phyloP scores from a whole-genome alignment of 1,140 invertebrate species.

The Platorchestia sp. region DNA sequence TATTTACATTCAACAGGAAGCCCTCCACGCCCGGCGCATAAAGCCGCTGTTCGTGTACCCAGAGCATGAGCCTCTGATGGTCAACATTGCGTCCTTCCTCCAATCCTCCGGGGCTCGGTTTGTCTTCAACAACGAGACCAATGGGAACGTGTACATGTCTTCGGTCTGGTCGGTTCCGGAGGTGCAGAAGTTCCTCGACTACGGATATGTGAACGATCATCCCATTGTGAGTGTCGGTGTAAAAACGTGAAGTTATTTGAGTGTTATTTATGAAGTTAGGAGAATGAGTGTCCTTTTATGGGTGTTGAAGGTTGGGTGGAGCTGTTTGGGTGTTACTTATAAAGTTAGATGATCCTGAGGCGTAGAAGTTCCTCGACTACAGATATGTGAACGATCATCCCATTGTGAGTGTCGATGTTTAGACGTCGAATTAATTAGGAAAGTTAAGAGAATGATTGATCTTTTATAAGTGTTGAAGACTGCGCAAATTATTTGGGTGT shows the following conservation, averaged over 20 bases:
- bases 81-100: slow-evolving; percentile 17
- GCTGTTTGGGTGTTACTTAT: too few relatives aligned
- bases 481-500: too few relatives aligned
- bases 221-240: not conserved
- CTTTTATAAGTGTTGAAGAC: too few relatives aligned
- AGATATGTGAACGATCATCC: not conserved
- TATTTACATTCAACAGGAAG: not conserved
- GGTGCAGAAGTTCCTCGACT: not conserved
- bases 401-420: not conserved
- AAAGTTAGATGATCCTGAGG: too few relatives aligned
- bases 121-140: not conserved
- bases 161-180: not conserved
- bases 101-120: slow-evolving; percentile 56
- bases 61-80: not conserved
- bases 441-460: too few relatives aligned
- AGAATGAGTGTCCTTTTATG: too few relatives aligned
- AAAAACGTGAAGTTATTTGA: not conserved
- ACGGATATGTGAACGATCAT: not conserved
- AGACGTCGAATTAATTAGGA: not conserved
- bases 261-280: too few relatives aligned
- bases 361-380: too few relatives aligned
- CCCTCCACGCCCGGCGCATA: slow-evolving; percentile 21
- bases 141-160: not conserved
- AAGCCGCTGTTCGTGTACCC: slow-evolving; percentile 55
- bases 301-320: too few relatives aligned